phyloP scores from a whole-genome alignment of 2,113 vertebrate species.

The Alectura lathami region DNA sequence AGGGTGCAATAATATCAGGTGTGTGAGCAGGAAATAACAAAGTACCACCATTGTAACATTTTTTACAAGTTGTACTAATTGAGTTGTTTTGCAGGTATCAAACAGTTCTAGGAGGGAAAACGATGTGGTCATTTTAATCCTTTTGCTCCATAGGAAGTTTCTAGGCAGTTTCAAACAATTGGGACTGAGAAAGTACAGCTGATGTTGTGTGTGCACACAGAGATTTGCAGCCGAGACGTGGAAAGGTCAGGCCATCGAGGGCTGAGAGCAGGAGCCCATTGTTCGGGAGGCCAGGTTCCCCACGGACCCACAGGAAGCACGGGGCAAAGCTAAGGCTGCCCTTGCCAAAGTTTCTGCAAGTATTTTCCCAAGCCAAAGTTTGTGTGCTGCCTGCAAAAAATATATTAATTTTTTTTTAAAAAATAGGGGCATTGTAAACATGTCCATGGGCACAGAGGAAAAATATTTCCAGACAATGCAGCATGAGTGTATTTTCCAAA shows the following conservation, averaged over 20 bases:
- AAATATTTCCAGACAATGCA: neutral
- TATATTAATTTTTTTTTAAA: too few relatives aligned
- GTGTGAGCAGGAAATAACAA: slow-evolving; percentile 33
- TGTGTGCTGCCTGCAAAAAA: neutral
- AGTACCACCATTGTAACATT: neutral
- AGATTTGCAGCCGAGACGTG: neutral
- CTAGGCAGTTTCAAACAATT: slow-evolving; percentile 20
- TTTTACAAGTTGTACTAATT: neutral
- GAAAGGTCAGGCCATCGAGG: slow-evolving; percentile 43
- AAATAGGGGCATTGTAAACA: neutral
- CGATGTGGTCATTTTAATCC: neutral
- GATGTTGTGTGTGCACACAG: neutral
- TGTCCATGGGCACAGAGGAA: rapidly evolving
- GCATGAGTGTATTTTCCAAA: neutral
- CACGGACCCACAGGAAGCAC: slow-evolving; percentile 73
- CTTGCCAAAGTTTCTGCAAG: slow-evolving; percentile 44
- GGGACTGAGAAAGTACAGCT: neutral
- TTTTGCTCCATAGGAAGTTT: slow-evolving; percentile 41
- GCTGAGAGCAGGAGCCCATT: slow-evolving; percentile 61
- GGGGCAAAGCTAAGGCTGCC: slow-evolving; percentile 60
- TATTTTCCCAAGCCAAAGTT: slow-evolving; percentile 21
- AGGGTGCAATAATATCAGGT: neutral
- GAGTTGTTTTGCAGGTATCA: neutral
- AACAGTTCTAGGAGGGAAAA: neutral
- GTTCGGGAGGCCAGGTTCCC: slow-evolving; percentile 64